Conservation (phyloP, 1,140 invertebrate genomes). For the Heliothis subflexa region DNA sequence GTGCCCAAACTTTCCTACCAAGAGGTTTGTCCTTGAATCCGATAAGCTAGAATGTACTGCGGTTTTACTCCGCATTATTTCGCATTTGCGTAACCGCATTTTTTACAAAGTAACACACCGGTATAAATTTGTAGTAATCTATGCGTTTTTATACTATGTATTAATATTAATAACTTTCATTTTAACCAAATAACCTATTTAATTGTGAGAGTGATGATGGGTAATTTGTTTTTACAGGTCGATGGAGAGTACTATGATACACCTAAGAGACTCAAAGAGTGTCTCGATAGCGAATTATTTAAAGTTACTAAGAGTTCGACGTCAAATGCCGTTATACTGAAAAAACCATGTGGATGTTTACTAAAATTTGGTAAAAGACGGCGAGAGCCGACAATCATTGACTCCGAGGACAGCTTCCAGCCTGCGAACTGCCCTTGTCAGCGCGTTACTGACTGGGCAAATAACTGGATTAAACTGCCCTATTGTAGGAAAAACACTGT, state of each 20-base stretch:
- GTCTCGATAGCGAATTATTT: constrained; percentile 87
- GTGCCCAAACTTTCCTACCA: constrained; percentile 88
- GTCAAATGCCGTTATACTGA: constrained; percentile 86
- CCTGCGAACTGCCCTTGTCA: constrained; percentile 87
- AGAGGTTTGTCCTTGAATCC: constrained; percentile 78
- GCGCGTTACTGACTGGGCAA: constrained; percentile 89
- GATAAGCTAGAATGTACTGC: too few relatives aligned
- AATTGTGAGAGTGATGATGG: too few relatives aligned
- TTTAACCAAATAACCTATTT: too few relatives aligned
- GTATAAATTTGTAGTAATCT: too few relatives aligned
- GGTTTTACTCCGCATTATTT: too few relatives aligned
- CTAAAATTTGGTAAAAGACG: constrained; percentile 82
- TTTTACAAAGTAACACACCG: too few relatives aligned
- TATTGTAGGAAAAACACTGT: constrained; percentile 85
- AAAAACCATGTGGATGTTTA: constrained; percentile 88
- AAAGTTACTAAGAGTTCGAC: constrained; percentile 87
- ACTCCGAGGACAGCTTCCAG: constrained; percentile 74
- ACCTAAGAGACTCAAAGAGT: constrained; percentile 91
- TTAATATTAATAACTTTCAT: too few relatives aligned
- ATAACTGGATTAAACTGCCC: constrained; percentile 87
- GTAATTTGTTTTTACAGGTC: constrained; percentile 57
- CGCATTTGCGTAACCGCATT: too few relatives aligned
- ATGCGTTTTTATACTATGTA: too few relatives aligned
- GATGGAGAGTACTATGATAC: constrained; percentile 91
- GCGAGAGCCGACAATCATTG: constrained; percentile 78